phyloP scores from a whole-genome alignment of 1,140 invertebrate species.

The Bombus superbus region DNA sequence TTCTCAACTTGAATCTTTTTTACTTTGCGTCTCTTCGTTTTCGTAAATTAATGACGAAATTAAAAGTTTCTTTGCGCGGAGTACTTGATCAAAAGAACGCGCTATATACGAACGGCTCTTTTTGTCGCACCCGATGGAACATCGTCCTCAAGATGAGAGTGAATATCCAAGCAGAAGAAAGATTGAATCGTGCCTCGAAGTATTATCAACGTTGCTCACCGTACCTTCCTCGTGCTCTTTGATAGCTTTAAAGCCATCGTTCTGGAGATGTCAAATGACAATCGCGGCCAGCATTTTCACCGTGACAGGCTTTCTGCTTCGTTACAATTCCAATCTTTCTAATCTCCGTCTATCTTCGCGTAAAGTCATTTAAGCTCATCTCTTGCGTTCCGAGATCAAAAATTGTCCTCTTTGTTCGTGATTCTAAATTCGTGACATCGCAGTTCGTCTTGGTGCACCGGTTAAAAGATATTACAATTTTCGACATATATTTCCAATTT shows the following conservation, averaged over 20 bases:
- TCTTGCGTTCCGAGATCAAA: not conserved
- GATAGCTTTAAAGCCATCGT: constrained; percentile 28
- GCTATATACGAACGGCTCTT: not conserved
- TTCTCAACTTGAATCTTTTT: no score
- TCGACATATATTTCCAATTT: not conserved
- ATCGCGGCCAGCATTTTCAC: constrained; percentile 11
- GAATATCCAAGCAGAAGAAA: constrained; percentile 47
- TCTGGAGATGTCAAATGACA: constrained; percentile 30
- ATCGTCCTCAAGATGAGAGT: constrained; percentile 33
- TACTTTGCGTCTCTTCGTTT: not conserved
- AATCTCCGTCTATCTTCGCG: no score
- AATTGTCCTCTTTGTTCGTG: not conserved
- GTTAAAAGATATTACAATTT: not conserved
- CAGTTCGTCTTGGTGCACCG: not conserved
- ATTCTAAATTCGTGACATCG: not conserved
- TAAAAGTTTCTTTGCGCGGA: not conserved
- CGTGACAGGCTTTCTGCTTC: not conserved
- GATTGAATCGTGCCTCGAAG: constrained; percentile 34
- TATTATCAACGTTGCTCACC: constrained; percentile 34
- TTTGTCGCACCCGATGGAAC: constrained; percentile 9
- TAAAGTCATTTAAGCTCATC: not conserved
- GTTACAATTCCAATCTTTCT: not conserved
- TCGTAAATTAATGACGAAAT: not conserved
- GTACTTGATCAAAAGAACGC: not conserved
- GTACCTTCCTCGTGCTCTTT: constrained; percentile 17